Conservation (phyloP, 2,797 vertebrate species). For the Falco berigora region DNA sequence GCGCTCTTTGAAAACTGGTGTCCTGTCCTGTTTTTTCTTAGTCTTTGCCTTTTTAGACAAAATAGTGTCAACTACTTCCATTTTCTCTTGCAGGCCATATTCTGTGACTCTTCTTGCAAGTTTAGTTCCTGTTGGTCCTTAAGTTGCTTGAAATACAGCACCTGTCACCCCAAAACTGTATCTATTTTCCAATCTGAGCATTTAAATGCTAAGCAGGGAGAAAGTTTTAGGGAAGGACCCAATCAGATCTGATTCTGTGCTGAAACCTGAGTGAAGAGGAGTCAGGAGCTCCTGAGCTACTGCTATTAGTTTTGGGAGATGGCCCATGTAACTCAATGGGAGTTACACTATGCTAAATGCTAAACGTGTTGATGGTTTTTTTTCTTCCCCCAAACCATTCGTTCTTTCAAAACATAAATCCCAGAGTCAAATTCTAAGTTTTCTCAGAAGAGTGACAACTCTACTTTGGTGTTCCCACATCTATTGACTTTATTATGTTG, state of each 20-base stretch:
- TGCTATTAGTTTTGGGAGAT: neutral
- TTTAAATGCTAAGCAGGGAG: neutral
- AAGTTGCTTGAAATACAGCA: neutral
- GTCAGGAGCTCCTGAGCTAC: neutral
- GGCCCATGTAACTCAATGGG: neutral
- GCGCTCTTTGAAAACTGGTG: neutral
- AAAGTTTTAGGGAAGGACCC: neutral
- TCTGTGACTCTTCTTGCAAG: neutral
- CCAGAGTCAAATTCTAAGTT: neutral
- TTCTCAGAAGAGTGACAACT: neutral
- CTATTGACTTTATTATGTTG: neutral
- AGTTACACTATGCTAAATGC: too few relatives aligned
- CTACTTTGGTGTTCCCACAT: neutral
- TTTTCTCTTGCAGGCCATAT: neutral
- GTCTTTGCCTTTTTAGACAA: neutral
- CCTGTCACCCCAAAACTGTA: neutral
- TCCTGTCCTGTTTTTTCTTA: neutral
- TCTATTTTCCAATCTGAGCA: neutral
- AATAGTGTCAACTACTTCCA: fast-evolving
- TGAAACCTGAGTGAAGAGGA: neutral
- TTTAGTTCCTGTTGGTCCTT: neutral
- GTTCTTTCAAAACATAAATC: neutral
- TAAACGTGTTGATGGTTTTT: neutral
- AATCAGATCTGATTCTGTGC: neutral
- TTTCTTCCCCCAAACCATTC: neutral